phyloP scores from a whole-genome alignment of 2,113 vertebrate species.

The Ardeotis arabs region DNA sequence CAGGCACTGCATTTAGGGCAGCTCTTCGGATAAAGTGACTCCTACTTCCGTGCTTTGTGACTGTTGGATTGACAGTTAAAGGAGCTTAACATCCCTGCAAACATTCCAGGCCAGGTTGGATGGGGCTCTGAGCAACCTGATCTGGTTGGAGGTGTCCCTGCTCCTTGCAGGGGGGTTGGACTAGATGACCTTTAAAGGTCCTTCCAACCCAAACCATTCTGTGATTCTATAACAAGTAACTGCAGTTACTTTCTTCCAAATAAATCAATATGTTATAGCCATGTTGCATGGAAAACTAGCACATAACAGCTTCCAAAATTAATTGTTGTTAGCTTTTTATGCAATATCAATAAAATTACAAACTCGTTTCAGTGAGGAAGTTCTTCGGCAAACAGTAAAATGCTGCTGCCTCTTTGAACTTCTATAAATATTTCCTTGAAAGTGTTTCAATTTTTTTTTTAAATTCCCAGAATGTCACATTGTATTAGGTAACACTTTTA shows the following conservation, averaged over 20 bases:
- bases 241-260: not conserved
- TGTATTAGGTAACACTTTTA: not conserved
- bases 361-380: not conserved
- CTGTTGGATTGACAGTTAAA: not conserved
- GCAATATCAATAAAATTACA: not conserved
- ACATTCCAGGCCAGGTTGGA: no score
- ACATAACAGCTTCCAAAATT: not conserved
- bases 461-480: not conserved
- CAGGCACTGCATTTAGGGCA: not conserved
- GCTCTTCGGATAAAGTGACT: not conserved
- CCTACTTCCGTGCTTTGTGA: not conserved
- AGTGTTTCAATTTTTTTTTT: not conserved
- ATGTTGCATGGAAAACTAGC: not conserved
- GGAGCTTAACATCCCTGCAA: not conserved
- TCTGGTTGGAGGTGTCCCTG: no score
- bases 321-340: not conserved
- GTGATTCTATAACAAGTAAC: not conserved
- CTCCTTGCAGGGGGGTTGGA: no score
- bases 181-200: no score
- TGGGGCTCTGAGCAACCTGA: no score
- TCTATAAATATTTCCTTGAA: not conserved
- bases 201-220: no score
- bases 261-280: not conserved
- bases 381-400: not conserved
- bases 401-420: not conserved